Conservation (phyloP, 1,140 invertebrate genomes). For the Drosophila pruinosa region DNA sequence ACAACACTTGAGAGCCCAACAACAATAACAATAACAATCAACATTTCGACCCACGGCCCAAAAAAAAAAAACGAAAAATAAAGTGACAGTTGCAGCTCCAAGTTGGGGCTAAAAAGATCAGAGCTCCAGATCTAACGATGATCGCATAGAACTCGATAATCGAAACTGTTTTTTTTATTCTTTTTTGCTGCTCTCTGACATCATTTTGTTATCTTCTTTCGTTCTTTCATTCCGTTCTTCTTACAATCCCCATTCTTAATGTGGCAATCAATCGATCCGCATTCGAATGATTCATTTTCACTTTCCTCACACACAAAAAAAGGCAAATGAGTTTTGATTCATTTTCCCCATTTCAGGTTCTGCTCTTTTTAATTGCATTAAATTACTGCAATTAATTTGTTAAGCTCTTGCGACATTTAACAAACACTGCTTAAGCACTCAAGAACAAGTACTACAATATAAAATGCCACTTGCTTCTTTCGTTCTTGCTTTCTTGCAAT, state of each 20-base stretch:
- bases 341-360: neutral
- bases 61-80: too few relatives aligned
- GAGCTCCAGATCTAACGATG: conserved; percentile 21
- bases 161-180: neutral
- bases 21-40: too few relatives aligned
- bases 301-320: conserved; percentile 1
- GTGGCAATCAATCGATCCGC: conserved; percentile 33
- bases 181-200: conserved; percentile 33
- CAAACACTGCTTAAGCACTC: too few relatives aligned
- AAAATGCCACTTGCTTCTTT: too few relatives aligned
- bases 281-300: conserved; percentile 28
- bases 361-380: too few relatives aligned
- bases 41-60: neutral
- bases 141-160: conserved; percentile 17
- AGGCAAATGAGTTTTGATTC: neutral
- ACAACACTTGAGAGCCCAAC: conserved; percentile 5
- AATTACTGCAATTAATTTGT: too few relatives aligned
- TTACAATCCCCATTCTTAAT: conserved; percentile 22
- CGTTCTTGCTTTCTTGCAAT: too few relatives aligned
- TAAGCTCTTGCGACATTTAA: too few relatives aligned
- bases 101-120: conserved; percentile 1
- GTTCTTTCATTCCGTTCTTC: neutral
- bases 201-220: conserved; percentile 18
- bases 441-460: too few relatives aligned
- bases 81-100: neutral